Base-by-base conservation (phyloP, 2,888 invertebrate genomes). In the Anthrax anthrax region DNA sequence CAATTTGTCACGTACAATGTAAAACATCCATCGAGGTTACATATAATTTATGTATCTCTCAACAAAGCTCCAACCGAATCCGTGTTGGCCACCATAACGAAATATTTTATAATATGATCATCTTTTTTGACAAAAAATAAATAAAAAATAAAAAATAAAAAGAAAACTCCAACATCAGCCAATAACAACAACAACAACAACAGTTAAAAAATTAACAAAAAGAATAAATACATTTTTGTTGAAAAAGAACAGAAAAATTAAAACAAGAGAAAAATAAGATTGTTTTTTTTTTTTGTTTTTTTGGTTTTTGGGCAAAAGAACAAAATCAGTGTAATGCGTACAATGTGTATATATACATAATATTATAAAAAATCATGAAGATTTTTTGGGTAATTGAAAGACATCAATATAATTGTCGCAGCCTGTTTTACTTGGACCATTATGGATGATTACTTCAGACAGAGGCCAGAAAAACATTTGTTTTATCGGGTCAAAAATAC, bases 321-420 rank as follows among this genome's bases (percentile, higher is more conserved):
- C n/a, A n/a, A n/a, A n/a, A n/a, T n/a, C n/a, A n/a, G n/a, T n/a
- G n/a, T n/a, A n/a, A n/a, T n/a, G n/a, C n/a, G n/a, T n/a, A n/a
- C n/a, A n/a, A n/a, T n/a, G n/a, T n/a, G n/a, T n/a, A n/a, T n/a
- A n/a, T n/a, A n/a, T n/a, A n/a, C n/a, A n/a, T n/a, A n/a, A n/a
- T n/a, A n/a, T n/a, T n/a, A n/a, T n/a, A n/a, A n/a, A n/a, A n/a
- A n/a, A n/a, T n/a, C n/a, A n/a, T n/a, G n/a, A n/a, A n/a, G n/a
- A n/a, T 16, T n/a, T n/a, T 23, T 27, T 37, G 17, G 27, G 29
- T 46, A 46, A 46, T 46, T 46, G 46, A 42, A 46, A 41, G 41
- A 23, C 46, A 46, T 46, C 40, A 41, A 46, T 46, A 42, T 46
- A 46, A 46, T 46, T 46, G 41, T 46, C 46, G 41, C 46, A 46